Evolutionary conservation across 2,888 invertebrate species (phyloP).

Genomic region (Heliothis peltigera): DNA sequence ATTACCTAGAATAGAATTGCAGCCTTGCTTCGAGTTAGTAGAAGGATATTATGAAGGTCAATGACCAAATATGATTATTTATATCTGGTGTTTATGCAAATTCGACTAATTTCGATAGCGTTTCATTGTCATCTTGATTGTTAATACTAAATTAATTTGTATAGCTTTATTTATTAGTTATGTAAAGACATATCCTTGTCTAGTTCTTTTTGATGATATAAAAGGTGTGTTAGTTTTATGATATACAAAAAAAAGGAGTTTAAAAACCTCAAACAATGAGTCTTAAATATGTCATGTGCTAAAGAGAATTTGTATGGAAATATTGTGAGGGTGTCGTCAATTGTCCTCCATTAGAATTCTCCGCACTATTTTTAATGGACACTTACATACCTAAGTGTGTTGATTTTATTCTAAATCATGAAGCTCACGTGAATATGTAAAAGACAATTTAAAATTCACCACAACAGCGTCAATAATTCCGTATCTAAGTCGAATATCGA

Average conservation of each 20-base stretch:
- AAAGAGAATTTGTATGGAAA: constrained; percentile 33
- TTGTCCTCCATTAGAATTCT: constrained; percentile 57
- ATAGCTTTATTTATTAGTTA: constrained; percentile 4
- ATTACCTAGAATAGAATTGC: constrained; percentile 34
- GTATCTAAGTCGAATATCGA: constrained; percentile 84
- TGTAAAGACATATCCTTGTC: constrained; percentile 1
- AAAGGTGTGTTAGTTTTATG: no score
- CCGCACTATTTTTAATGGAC: constrained; percentile 60
- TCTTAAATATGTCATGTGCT: background rate
- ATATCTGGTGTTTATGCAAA: constrained; percentile 47
- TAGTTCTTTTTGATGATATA: background rate
- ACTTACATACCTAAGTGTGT: constrained; percentile 58
- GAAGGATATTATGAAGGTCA: constrained; percentile 54
- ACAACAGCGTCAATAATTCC: constrained; percentile 80
- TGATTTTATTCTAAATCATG: constrained; percentile 62
- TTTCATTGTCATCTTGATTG: constrained; percentile 48
- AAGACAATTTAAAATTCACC: constrained; percentile 73
- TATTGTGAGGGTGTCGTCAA: constrained; percentile 33
- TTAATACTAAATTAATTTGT: constrained; percentile 42
- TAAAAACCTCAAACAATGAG: background rate
- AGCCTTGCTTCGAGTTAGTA: constrained; percentile 44
- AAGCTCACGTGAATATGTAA: constrained; percentile 67
- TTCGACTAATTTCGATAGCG: constrained; percentile 28
- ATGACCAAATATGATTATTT: constrained; percentile 43
- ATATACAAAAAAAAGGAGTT: background rate